Base-by-base conservation (phyloP, 2,888 invertebrate genomes). In the Ichneumoninae sp. region DNA sequence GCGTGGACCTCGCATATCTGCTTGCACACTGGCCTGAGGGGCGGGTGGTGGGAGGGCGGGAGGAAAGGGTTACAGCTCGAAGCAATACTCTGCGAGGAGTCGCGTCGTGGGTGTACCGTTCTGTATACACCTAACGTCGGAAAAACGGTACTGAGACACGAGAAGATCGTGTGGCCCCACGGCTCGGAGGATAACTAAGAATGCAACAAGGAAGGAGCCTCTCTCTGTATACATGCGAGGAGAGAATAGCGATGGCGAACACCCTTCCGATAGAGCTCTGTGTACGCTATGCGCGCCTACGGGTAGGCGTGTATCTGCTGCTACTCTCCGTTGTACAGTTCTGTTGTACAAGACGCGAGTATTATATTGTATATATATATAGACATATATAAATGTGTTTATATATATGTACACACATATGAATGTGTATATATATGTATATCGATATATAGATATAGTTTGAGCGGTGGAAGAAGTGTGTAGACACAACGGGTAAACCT, bases 91-190 rank as follows among this genome's bases (percentile, higher is more conserved):
- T 1, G 60, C 26, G 22, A 22, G 54, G 57, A 22, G 60, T 22
- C 33, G 57, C 68, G 40, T 73, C 68, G 83, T 77, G 83, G 83
- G 81, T 81, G 83, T 81, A 81, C 83, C 76, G 77, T 84, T 84
- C 73, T 63, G 52, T 69, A 60, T 60, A 60, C 60, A 60, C 19
- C 16, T 74, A 40, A 19, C 52, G 52, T 73, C 73, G 76, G 81
- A 73, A 81, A 81, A 84, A 84, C 83, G 83, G 83, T 84, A 84
- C 69, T 33, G 76, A 69, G 81, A 73, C 70, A 75, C 80, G 76
- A 70, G 65, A 66, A 69, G 75, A 80, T 76, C 54, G 69, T 74
- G 69, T 73, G 63, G 71, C 36, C 77, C 68, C 33, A 36, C 68
- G 71, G 16, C 63, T 63, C 63, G 36, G 50, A 73, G 68, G 68